Evolutionary conservation across 2,888 invertebrate genomes (phyloP).

Genomic region (Torymus tubicola): DNA sequence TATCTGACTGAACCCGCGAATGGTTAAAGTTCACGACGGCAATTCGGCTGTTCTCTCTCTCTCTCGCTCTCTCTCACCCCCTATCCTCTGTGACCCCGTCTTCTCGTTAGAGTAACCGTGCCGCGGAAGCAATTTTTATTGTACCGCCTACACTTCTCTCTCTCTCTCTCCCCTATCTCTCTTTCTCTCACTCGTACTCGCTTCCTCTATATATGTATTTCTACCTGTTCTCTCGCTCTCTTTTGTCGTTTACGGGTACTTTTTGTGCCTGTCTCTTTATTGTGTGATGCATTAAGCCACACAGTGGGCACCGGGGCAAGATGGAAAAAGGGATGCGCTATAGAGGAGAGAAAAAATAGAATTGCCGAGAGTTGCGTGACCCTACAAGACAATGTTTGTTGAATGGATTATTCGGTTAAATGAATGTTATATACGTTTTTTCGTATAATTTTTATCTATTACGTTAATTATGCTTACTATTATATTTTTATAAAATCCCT

Average conservation of each 20-base stretch:
- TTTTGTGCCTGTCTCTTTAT: slow-evolving; percentile 31
- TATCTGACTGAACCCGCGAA: slow-evolving; percentile 51
- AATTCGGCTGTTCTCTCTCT: slow-evolving; percentile 31
- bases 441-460: too few species aligned
- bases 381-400: too few species aligned
- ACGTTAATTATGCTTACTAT: too few species aligned
- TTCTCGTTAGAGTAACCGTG: slow-evolving; percentile 48
- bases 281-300: slow-evolving; percentile 22
- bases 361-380: too few species aligned
- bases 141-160: slow-evolving; percentile 15
- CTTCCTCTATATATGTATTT: too few species aligned
- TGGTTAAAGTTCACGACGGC: slow-evolving; percentile 53
- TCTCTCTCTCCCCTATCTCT: background rate
- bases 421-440: too few species aligned
- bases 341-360: background rate
- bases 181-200: background rate
- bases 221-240: background rate
- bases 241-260: slow-evolving; percentile 39
- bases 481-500: too few species aligned
- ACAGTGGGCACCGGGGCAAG: slow-evolving; percentile 3
- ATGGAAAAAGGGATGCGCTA: background rate
- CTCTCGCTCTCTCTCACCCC: slow-evolving; percentile 4
- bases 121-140: slow-evolving; percentile 49
- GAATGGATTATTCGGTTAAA: too few species aligned
- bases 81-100: slow-evolving; percentile 19